A percentile compares a stretch with the other conserved stretches of the same genome.
Evolutionary conservation across 2,888 invertebrate species (phyloP).

Genomic region (Alcis repandata): DNA sequence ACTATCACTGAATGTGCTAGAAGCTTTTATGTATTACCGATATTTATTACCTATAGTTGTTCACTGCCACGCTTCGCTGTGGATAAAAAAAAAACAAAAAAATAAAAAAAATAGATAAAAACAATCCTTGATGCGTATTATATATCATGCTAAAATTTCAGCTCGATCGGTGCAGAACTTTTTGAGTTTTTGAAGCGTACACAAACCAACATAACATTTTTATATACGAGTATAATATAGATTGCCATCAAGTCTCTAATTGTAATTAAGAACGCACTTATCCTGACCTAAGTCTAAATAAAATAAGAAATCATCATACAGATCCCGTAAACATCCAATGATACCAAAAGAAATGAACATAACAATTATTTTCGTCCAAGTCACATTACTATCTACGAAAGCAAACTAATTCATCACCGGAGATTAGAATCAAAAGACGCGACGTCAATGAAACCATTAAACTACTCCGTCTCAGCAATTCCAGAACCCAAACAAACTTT

Average conservation of each 20-base stretch:
- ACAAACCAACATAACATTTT: too few relatives aligned
- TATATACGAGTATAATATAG: too few relatives aligned
- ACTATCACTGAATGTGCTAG: too few relatives aligned
- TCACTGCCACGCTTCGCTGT: too few relatives aligned
- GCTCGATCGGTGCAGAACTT: too few relatives aligned
- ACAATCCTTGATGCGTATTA: too few relatives aligned
- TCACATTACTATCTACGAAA: conserved; percentile 32
- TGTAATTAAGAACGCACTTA: background rate
- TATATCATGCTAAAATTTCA: too few relatives aligned
- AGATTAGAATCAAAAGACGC: conserved; percentile 46
- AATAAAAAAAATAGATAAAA: too few relatives aligned
- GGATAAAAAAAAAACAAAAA: too few relatives aligned
- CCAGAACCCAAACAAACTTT: conserved; percentile 60
- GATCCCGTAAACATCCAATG: conserved; percentile 1
- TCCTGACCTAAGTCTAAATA: background rate
- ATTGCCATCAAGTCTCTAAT: background rate
- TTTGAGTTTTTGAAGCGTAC: too few relatives aligned
- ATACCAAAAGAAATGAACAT: conserved; percentile 27
- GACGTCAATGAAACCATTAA: conserved; percentile 48
- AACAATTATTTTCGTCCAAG: conserved; percentile 30
- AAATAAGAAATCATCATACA: background rate
- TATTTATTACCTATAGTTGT: too few relatives aligned
- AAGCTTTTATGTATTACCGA: too few relatives aligned
- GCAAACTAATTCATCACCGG: conserved; percentile 42
- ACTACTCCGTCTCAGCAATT: conserved; percentile 48